phyloP scores from a whole-genome alignment of 2,888 invertebrate genomes.

The Myathropa florea region DNA sequence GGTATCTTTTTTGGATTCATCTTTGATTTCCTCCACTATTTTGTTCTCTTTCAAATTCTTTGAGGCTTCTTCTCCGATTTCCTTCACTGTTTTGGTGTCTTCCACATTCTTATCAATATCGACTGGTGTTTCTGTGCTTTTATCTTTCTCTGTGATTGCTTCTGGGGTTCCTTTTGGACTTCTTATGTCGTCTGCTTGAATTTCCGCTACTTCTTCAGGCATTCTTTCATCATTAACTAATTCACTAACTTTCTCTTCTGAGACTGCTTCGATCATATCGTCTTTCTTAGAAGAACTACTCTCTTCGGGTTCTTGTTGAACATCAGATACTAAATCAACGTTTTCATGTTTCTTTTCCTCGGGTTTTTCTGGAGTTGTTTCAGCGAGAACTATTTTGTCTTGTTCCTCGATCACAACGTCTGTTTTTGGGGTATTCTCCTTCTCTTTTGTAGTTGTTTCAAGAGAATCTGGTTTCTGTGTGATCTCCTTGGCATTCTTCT shows the following conservation, averaged over 20 bases:
- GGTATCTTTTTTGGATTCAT: background rate
- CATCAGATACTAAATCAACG: background rate
- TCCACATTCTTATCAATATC: background rate
- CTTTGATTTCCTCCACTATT: background rate
- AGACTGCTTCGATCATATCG: background rate
- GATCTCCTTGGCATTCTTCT: background rate
- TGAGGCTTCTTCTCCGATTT: background rate
- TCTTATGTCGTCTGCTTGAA: background rate
- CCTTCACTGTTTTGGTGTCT: background rate
- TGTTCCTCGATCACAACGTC: background rate
- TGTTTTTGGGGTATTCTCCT: background rate
- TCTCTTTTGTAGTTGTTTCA: background rate
- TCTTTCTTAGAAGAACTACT: background rate
- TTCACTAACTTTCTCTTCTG: background rate
- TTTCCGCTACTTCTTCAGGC: background rate
- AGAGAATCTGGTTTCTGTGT: background rate
- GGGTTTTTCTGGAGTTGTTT: background rate
- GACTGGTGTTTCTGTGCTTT: background rate
- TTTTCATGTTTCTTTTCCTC: background rate
- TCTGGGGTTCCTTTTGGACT: background rate
- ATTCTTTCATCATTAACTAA: background rate
- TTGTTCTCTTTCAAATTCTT: background rate
- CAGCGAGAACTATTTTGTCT: background rate
- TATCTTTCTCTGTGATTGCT: background rate
- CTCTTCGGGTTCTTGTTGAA: background rate